Base-by-base conservation (phyloP, 2,888 invertebrate species). In the Graphium colonna region DNA sequence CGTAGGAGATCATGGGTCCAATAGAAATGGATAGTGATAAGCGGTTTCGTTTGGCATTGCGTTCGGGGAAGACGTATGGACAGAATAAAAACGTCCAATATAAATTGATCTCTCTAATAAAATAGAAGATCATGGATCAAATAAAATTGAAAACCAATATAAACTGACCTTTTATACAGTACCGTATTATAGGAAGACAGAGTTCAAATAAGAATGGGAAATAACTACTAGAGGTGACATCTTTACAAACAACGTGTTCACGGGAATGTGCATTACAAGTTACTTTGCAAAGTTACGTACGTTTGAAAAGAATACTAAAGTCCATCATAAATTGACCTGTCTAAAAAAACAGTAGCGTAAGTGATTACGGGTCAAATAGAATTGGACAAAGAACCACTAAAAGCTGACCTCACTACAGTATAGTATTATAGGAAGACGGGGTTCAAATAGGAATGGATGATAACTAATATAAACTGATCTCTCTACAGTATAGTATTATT, bases 11-110 rank as follows among this genome's bases (percentile, higher is more conserved):
- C 36, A 52, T 17, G 26, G 52, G 47, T 52, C 52, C 17, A 43
- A 51, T 56, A 57, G 58, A 52, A 62, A 53, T 67, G 70, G 68
- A n/a, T n/a, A n/a, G n/a, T n/a, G n/a, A n/a, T n/a, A n/a, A n/a
- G n/a, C n/a, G n/a, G n/a, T n/a, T n/a, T n/a, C n/a, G n/a, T n/a
- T n/a, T n/a, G n/a, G n/a, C 48, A 44, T 18, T n/a, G 28, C 42
- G 48, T 38, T 42, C 26, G 36, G 47, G 42, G 26, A 13, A n/a
- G n/a, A n/a, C n/a, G n/a, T n/a, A n/a, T n/a, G 15, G 17, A 17
- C 47, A 13, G 18, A 18, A 36, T 33, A 33, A 28, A 21, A 15
- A 8, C 41, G 40, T n/a, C 51, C 45, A 46, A 13, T 21, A 18
- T 52, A 46, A 31, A 12, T 31, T 17, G 51, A 33, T 15, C 44